These are phyloP conservation scores for Urocynchramus pylzowi DNA, from an alignment of 2,113 vertebrate species.

Conservation along the genomic window DNA sequence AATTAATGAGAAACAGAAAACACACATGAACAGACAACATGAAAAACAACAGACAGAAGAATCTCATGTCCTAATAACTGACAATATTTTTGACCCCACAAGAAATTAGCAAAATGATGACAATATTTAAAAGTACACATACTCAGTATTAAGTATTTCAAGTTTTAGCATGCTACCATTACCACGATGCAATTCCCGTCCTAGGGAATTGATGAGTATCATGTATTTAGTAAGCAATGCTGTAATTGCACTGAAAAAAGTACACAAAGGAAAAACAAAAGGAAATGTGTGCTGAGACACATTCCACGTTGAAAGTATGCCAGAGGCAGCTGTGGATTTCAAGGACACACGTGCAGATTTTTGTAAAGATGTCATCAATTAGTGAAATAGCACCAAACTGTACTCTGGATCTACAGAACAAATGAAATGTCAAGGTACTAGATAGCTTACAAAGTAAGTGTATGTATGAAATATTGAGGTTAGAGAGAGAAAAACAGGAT, in stretches of 20 bases:
- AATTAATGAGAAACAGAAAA: background rate
- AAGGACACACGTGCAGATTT: background rate
- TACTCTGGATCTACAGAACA: background rate
- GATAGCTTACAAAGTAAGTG: background rate
- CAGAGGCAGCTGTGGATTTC: background rate
- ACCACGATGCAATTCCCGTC: background rate
- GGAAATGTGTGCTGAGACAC: background rate
- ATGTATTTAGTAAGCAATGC: background rate
- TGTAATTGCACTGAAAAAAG: background rate
- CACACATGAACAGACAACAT: background rate
- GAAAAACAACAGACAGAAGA: background rate
- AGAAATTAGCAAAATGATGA: background rate
- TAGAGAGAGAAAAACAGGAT: background rate
- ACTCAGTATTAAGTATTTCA: background rate
- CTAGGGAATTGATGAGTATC: background rate
- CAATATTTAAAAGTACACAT: background rate
- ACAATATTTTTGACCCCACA: background rate
- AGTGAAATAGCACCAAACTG: background rate
- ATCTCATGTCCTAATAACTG: background rate
- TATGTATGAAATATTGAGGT: background rate
- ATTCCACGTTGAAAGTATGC: background rate
- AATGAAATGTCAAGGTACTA: background rate
- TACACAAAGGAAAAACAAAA: background rate
- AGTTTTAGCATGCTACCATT: background rate
- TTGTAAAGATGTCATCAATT: background rate